Conservation (phyloP, 2,797 vertebrate genomes). For the Sebastes umbrosus region DNA sequence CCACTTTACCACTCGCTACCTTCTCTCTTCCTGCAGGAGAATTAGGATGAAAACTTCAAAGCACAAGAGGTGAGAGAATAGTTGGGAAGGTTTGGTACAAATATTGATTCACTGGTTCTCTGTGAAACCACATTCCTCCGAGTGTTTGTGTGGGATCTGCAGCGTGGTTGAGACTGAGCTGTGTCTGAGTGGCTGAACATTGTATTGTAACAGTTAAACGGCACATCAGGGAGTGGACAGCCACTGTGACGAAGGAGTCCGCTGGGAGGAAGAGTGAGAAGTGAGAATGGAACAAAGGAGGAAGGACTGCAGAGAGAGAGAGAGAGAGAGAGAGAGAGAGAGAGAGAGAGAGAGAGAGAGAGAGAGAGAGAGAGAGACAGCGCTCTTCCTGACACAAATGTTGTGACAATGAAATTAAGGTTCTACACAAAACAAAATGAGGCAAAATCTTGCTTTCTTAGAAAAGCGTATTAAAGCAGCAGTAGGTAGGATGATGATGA, state of each 20-base stretch:
- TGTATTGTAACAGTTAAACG: constrained; percentile 22
- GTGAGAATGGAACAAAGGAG: not conserved
- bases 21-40: constrained; percentile 9
- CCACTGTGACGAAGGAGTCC: constrained; percentile 15
- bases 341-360: not conserved
- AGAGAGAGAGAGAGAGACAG: not conserved
- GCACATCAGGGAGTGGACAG: constrained; percentile 7
- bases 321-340: not conserved
- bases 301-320: too few relatives aligned
- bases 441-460: not conserved
- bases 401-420: not conserved
- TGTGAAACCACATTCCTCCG: not conserved
- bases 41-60: constrained; percentile 7
- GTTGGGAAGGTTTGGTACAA: constrained; percentile 5
- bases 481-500: too few relatives aligned
- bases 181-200: constrained; percentile 37
- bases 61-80: constrained; percentile 8
- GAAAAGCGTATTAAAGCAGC: too few relatives aligned
- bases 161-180: constrained; percentile 3
- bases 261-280: not conserved
- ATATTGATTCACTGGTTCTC: constrained; percentile 35
- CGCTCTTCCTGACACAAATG: not conserved
- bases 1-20: constrained; percentile 58
- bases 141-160: constrained; percentile 15
- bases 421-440: not conserved